Evolutionary conservation across 53 echinoderm and acorn worm species (phyloP), one percentile per base, ranked within the genome.

Genomic region (Arbacia lixula): DNA sequence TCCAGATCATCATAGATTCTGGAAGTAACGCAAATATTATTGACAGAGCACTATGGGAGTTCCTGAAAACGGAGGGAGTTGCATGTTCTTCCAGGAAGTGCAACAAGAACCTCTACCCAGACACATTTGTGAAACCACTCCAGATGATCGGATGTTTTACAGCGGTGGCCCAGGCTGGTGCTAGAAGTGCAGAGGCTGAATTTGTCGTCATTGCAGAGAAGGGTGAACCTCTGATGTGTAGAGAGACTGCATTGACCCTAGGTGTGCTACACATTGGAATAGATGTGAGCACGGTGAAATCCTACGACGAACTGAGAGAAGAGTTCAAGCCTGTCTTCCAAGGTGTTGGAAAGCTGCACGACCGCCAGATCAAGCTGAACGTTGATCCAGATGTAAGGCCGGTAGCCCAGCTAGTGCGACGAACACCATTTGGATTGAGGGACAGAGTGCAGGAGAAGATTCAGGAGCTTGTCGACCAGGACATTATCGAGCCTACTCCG

Each of bases 401-500:
- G 14, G 57, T 78, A 29, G 87, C 80, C 32, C 87, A 87, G 43
- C 79, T 37, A 36, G 37, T 49, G 8, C 75, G 87, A 19, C 63
- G 77, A 38, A 86, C 74, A 14, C 87, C 77, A 5, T 86, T 86
- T n/a, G 53, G 71, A 12, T 43, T 87, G 24, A 27, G 87, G 4
- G 26, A 61, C 19, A 29, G 43, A 56, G 65, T 81, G 9, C 69
- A 81, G 40, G 34, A 56, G 20, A 87, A 81, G 80, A 36, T 87
- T 20, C 12, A 65, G 37, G 87, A 77, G 29, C 51, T 77, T 25
- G 24, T 78, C 4, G 65, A 65, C 16, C 53, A 38, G 21, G 79
- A 79, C 31, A 67, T 67, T 3, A 46, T 85, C 19, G 85, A 73
- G 21, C 60, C 49, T 4, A 77, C 76, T 8, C 36, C 65, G 21